A percentile compares a stretch with the other conserved stretches of the same genome.
phyloP scores from a whole-genome alignment of 2,888 invertebrate species.

The Spisula subtruncata region DNA sequence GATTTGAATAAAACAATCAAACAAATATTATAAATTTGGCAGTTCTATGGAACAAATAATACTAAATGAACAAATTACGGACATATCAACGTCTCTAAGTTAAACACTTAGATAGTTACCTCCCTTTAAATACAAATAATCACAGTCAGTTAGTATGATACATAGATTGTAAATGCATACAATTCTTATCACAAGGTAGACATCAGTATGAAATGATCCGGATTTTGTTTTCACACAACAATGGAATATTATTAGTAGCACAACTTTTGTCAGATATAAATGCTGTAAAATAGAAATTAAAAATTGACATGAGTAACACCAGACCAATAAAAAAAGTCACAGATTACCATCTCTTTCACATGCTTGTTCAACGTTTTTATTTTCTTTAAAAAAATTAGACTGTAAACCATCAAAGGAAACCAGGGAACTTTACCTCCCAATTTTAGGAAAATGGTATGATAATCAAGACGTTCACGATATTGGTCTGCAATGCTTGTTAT shows the following conservation, averaged over 20 bases:
- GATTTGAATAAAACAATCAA: background rate
- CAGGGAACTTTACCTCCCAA: too few species aligned
- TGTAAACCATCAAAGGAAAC: too few species aligned
- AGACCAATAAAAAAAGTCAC: too few species aligned
- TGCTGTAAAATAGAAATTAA: too few species aligned
- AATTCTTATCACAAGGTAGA: background rate
- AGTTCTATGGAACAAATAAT: conserved; percentile 25
- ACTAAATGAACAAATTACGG: conserved; percentile 4
- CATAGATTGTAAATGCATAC: background rate
- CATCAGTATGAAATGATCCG: background rate
- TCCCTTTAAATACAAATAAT: background rate
- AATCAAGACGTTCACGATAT: too few species aligned
- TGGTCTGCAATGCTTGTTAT: too few species aligned
- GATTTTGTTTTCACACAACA: background rate
- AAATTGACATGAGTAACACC: too few species aligned
- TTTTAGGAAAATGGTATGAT: too few species aligned
- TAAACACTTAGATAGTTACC: background rate
- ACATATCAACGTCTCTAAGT: conserved; percentile 4
- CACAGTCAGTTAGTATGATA: background rate
- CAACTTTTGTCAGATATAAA: background rate
- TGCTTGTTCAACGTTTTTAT: too few species aligned
- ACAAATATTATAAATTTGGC: conserved; percentile 18
- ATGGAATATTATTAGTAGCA: background rate
- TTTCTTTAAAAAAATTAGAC: too few species aligned
- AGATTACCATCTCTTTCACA: too few species aligned